These are phyloP conservation scores for Mormyrus hasselquistii DNA, from an alignment of 2,797 vertebrate species.

Conservation along the genomic window DNA sequence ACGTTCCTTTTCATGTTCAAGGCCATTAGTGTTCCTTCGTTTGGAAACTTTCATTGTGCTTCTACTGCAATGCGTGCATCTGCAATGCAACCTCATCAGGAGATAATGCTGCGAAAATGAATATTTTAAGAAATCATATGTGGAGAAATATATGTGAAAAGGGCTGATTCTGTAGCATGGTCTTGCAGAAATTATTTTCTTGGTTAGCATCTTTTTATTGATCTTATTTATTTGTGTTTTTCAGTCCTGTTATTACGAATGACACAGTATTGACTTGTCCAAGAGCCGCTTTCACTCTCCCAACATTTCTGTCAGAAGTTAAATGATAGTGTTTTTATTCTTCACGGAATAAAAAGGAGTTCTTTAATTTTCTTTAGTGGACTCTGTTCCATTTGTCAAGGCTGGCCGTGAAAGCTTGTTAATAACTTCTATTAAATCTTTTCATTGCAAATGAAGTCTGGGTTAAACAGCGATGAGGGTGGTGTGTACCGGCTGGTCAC, in stretches of 20 bases:
- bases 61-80: neutral
- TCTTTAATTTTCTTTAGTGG: neutral
- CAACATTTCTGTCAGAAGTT: neutral
- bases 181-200: neutral
- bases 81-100: neutral
- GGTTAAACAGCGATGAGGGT: conserved; percentile 12
- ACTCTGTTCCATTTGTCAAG: conserved; percentile 16
- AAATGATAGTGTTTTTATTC: neutral
- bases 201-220: neutral
- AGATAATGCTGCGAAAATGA: neutral
- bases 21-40: neutral
- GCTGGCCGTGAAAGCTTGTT: conserved; percentile 13
- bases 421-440: conserved; percentile 20
- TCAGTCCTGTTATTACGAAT: neutral
- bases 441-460: conserved; percentile 16
- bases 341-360: conserved; percentile 4
- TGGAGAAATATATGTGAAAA: neutral
- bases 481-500: neutral
- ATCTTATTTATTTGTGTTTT: neutral
- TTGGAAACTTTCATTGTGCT: neutral
- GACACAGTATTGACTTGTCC: neutral
- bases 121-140: neutral
- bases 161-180: neutral
- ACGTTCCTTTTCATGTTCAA: neutral
- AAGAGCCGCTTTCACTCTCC: neutral